Evolutionary conservation across 2,797 vertebrate species (phyloP).

Genomic region (Paguma larvata): DNA sequence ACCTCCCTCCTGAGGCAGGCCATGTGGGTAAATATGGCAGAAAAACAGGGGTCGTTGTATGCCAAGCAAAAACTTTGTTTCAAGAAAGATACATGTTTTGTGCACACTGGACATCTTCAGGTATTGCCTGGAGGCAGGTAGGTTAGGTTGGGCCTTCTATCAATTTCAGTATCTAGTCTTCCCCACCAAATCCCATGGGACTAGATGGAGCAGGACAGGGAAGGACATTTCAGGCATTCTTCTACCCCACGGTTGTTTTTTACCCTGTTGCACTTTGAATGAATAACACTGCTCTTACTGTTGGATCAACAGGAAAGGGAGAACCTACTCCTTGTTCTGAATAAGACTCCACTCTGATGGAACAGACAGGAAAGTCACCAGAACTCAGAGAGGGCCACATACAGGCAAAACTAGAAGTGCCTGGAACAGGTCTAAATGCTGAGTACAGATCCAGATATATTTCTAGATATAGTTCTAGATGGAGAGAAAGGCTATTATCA

Average conservation of each 20-base stretch:
- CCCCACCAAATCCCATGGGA: constrained; percentile 58
- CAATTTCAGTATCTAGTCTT: constrained; percentile 22
- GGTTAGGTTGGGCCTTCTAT: constrained; percentile 18
- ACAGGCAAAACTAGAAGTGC: constrained; percentile 17
- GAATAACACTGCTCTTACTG: constrained; percentile 51
- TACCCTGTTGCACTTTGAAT: constrained; percentile 52
- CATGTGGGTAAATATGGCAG: constrained; percentile 36
- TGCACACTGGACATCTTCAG: constrained; percentile 68
- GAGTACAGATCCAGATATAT: not conserved
- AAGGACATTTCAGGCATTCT: constrained; percentile 35
- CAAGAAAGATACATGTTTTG: constrained; percentile 56
- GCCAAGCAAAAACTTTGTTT: constrained; percentile 26
- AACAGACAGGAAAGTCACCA: not conserved
- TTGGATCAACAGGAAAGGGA: constrained; percentile 1
- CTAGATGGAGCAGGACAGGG: constrained; percentile 22
- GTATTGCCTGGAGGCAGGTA: constrained; percentile 32
- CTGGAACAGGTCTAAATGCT: not conserved
- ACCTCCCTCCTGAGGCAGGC: not conserved
- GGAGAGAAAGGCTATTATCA: not conserved
- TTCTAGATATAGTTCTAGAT: not conserved
- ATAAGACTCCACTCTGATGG: constrained; percentile 42
- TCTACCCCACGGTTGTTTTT: constrained; percentile 23
- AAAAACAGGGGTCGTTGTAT: constrained; percentile 44
- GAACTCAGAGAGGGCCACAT: not conserved
- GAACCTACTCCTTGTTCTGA: not conserved